Percentiles rank a stretch among this genome's conserved stretches.
phyloP scores from a whole-genome alignment of 2,797 vertebrate species.

The Molothrus ater region DNA sequence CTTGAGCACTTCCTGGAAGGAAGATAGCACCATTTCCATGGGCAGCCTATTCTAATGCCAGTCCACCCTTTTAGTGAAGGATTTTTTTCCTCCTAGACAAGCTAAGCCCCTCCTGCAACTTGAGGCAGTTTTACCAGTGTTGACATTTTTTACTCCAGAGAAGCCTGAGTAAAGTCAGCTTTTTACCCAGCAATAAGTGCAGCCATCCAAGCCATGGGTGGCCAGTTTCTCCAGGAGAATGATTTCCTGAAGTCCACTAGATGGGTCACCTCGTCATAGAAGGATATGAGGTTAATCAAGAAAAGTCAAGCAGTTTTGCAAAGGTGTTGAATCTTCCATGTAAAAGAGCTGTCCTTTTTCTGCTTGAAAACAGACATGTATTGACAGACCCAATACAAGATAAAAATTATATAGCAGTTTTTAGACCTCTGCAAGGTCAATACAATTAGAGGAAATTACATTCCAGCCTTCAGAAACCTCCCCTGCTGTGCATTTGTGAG shows the following conservation, averaged over 20 bases:
- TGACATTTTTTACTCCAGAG: background rate
- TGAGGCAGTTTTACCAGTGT: background rate
- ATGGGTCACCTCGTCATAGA: background rate
- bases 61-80: background rate
- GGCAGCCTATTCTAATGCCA: background rate
- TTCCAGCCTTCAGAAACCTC: background rate
- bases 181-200: background rate
- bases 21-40: background rate
- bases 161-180: too few species aligned
- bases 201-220: too few species aligned
- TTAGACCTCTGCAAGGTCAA: background rate
- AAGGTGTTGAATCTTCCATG: background rate
- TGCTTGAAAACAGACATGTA: background rate
- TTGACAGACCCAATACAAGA: background rate
- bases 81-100: background rate
- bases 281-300: background rate
- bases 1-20: fast-evolving
- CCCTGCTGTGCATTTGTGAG: background rate
- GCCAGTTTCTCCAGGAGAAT: background rate
- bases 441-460: background rate
- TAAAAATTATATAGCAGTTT: background rate
- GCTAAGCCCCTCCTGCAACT: background rate
- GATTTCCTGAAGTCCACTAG: background rate
- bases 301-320: background rate
- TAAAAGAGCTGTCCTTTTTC: background rate